These are phyloP conservation scores for Halictus ligatus DNA, from an alignment of 2,888 invertebrate genomes.

Conservation along the genomic window DNA sequence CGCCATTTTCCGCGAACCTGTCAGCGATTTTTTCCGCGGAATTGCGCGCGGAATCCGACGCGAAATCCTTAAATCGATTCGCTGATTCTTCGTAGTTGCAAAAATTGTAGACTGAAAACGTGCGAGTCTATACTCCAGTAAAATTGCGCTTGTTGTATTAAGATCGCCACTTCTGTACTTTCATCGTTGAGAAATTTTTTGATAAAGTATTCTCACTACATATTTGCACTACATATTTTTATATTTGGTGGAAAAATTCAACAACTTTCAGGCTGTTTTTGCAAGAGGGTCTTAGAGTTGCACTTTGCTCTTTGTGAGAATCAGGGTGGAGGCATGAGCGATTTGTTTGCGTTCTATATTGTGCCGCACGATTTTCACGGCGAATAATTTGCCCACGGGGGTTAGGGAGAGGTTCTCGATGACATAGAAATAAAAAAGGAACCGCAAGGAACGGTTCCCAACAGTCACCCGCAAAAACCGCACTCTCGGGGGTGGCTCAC, in stretches of 20 bases:
- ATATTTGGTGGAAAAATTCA: too few relatives aligned
- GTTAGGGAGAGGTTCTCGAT: neutral
- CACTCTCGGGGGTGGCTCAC: conserved; percentile 50
- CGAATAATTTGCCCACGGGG: conserved; percentile 28
- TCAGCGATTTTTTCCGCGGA: conserved; percentile 48
- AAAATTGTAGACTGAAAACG: conserved; percentile 10
- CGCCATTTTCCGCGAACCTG: conserved; percentile 62
- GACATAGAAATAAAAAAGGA: conserved; percentile 31
- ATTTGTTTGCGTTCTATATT: conserved; percentile 16
- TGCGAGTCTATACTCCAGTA: neutral
- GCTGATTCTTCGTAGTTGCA: neutral
- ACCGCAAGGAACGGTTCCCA: conserved; percentile 38
- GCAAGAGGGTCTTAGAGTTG: neutral
- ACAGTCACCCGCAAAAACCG: conserved; percentile 45
- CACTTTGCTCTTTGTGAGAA: neutral
- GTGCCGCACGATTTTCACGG: conserved; percentile 39
- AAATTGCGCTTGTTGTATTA: neutral
- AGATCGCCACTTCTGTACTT: too few relatives aligned
- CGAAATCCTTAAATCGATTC: neutral
- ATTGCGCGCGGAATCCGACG: conserved; percentile 35
- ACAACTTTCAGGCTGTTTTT: neutral
- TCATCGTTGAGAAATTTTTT: too few relatives aligned
- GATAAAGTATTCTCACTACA: too few relatives aligned
- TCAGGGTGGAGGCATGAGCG: neutral
- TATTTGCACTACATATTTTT: too few relatives aligned